Conservation (phyloP, 2,113 vertebrate genomes). For the Glaucidium brasilianum region DNA sequence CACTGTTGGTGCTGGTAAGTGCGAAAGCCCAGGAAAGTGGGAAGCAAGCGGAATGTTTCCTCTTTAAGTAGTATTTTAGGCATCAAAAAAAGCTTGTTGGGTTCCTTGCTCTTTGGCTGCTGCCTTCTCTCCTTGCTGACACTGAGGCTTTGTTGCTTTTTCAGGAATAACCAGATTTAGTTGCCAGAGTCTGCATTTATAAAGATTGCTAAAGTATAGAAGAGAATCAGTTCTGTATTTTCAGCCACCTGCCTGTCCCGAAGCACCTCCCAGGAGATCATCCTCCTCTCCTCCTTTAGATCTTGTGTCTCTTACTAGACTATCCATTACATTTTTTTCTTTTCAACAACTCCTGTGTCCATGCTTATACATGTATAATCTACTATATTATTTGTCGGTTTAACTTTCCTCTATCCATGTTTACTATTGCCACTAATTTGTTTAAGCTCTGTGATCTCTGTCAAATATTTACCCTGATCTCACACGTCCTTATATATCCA, state of each 20-base stretch:
- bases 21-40: background rate
- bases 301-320: background rate
- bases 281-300: background rate
- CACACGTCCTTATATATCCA: no score
- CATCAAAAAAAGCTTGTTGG: background rate
- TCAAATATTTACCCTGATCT: background rate
- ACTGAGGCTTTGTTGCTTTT: background rate
- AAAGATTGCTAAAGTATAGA: background rate
- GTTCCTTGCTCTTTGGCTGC: background rate
- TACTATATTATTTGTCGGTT: background rate
- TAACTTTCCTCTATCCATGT: background rate
- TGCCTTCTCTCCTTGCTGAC: background rate
- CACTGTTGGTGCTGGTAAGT: fast-evolving
- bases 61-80: background rate
- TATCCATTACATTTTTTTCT: background rate
- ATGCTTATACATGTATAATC: background rate
- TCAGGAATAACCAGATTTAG: background rate
- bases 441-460: background rate
- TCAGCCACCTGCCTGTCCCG: background rate
- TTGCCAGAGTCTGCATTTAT: background rate
- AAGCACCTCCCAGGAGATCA: background rate
- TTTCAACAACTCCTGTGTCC: background rate
- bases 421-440: background rate
- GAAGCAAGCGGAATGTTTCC: background rate
- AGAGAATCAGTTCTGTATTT: background rate